Conservation (phyloP, 1,140 invertebrate genomes). For the Phenacoccus solenopsis region DNA sequence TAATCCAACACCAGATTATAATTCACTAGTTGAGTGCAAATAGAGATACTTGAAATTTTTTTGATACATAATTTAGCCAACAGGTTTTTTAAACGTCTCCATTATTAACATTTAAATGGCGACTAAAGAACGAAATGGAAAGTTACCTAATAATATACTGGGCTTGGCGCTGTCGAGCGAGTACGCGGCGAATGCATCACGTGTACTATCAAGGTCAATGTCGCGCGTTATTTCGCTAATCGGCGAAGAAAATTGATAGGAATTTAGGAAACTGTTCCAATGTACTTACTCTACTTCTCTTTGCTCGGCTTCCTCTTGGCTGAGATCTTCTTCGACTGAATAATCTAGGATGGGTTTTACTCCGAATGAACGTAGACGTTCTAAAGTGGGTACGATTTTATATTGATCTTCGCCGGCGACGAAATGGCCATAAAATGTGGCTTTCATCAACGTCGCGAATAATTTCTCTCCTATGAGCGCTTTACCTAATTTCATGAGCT, state of each 20-base stretch:
- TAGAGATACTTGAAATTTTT: too few relatives aligned
- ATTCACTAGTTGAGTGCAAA: too few relatives aligned
- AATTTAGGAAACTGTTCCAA: too few relatives aligned
- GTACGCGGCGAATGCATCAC: slow-evolving; percentile 1
- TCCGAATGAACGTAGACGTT: slow-evolving; percentile 79
- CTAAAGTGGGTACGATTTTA: slow-evolving; percentile 69
- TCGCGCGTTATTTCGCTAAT: too few relatives aligned
- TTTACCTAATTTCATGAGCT: slow-evolving; percentile 79
- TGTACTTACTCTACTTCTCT: slow-evolving; percentile 42
- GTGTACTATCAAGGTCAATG: background rate
- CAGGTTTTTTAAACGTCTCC: too few relatives aligned
- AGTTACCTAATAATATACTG: too few relatives aligned
- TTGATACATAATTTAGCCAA: too few relatives aligned
- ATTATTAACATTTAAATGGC: too few relatives aligned
- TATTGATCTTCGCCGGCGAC: slow-evolving; percentile 88
- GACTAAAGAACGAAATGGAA: too few relatives aligned
- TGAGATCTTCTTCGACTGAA: slow-evolving; percentile 93
- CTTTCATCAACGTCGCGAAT: slow-evolving; percentile 81
- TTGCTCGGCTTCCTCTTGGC: slow-evolving; percentile 76
- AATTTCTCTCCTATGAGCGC: slow-evolving; percentile 69
- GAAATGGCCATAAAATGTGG: slow-evolving; percentile 97
- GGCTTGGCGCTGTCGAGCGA: too few relatives aligned
- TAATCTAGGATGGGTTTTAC: slow-evolving; percentile 98
- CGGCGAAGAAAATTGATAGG: too few relatives aligned
- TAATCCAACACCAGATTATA: too few relatives aligned